These are phyloP conservation scores for Propithecus perrieri DNA, from an alignment of 2,797 vertebrate species.

Conservation along the genomic window DNA sequence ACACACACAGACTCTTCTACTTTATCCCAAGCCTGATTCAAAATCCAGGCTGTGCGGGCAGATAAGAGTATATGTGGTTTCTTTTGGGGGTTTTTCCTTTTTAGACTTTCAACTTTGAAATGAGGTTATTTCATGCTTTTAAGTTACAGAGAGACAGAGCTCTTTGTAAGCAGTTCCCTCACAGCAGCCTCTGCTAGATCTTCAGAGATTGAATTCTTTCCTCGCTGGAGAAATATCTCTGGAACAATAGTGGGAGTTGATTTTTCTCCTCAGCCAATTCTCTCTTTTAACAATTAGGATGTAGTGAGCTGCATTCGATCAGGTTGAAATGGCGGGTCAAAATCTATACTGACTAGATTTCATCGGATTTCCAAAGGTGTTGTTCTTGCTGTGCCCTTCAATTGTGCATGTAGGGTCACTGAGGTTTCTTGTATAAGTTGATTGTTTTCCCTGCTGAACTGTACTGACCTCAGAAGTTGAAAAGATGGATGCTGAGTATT, in stretches of 20 bases:
- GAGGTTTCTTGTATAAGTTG: background rate
- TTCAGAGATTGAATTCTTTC: conserved; percentile 37
- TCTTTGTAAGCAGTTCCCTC: conserved; percentile 27
- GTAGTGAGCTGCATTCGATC: conserved; percentile 6
- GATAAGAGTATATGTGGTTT: background rate
- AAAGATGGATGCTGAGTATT: background rate
- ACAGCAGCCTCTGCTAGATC: conserved; percentile 24
- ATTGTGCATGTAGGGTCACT: background rate
- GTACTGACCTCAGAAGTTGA: background rate
- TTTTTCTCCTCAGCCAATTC: conserved; percentile 53
- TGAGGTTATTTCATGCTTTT: conserved; percentile 70
- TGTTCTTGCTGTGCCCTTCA: background rate
- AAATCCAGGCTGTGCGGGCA: conserved; percentile 52
- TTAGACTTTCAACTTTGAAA: conserved; percentile 51
- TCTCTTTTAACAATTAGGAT: conserved; percentile 23
- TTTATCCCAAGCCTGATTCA: conserved; percentile 36
- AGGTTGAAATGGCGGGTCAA: background rate
- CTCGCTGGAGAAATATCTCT: background rate
- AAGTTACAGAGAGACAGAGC: background rate
- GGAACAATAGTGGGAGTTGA: conserved; percentile 51
- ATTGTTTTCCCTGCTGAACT: background rate
- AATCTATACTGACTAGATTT: background rate
- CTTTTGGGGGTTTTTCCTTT: background rate
- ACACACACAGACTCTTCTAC: background rate
- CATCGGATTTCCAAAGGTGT: background rate